These are phyloP conservation scores for Lasioglossum baleicum DNA, from an alignment of 1,140 invertebrate species.

Conservation along the genomic window DNA sequence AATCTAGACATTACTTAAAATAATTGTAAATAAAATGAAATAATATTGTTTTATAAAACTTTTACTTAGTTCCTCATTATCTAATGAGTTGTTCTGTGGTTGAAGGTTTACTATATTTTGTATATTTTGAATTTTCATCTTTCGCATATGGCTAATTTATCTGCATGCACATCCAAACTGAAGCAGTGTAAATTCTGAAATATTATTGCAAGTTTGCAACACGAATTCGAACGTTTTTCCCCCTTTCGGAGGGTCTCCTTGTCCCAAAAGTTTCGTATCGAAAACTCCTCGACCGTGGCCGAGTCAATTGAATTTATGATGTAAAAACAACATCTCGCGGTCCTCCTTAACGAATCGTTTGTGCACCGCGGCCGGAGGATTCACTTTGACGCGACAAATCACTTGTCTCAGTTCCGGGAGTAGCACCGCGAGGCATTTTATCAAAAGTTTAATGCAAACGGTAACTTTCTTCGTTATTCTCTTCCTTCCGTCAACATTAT, in stretches of 20 bases:
- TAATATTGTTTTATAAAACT: no score
- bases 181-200: no score
- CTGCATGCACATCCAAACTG: no score
- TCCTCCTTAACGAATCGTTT: conserved; percentile 47
- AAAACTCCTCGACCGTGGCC: no score
- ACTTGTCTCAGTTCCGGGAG: conserved; percentile 43
- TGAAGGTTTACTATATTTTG: no score
- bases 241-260: neutral
- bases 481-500: conserved; percentile 72
- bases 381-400: conserved; percentile 61
- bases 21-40: no score
- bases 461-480: conserved; percentile 72
- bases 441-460: conserved; percentile 67
- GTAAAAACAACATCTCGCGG: conserved; percentile 24
- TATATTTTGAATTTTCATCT: no score
- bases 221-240: neutral
- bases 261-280: neutral
- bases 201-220: no score
- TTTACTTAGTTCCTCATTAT: no score
- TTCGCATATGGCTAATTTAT: no score
- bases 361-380: conserved; percentile 30
- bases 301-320: conserved; percentile 27
- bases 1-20: no score
- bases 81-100: no score
- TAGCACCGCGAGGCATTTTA: conserved; percentile 55